Evolutionary conservation across 2,888 invertebrate genomes (phyloP).

Genomic region (Trissoscelio sp.): DNA sequence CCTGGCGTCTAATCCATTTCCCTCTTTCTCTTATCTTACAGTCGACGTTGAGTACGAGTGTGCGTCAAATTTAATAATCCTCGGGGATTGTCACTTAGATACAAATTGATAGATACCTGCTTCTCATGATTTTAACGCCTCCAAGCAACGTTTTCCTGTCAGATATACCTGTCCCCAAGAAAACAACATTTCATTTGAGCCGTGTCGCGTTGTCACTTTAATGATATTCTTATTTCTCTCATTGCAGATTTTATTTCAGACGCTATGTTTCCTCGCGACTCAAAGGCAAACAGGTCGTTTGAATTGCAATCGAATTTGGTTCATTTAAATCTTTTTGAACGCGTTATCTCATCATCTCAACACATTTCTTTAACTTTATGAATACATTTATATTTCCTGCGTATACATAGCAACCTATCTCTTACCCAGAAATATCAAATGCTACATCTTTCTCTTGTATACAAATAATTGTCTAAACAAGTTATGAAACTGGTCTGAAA

Average conservation of each 20-base stretch:
- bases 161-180: conserved; percentile 38
- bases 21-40: conserved; percentile 24
- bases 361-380: conserved; percentile 34
- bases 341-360: conserved; percentile 45
- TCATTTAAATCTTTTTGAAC: conserved; percentile 56
- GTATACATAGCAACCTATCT: background rate
- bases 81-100: conserved; percentile 75
- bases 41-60: conserved; percentile 58
- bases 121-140: conserved; percentile 64
- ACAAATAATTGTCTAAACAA: too few species aligned
- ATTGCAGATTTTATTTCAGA: conserved; percentile 53
- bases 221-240: conserved; percentile 58
- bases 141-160: conserved; percentile 28
- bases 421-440: background rate
- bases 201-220: conserved; percentile 34
- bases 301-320: conserved; percentile 57
- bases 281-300: conserved; percentile 56
- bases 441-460: too few species aligned
- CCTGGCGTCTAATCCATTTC: conserved; percentile 40
- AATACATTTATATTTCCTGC: conserved; percentile 33
- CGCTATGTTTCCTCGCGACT: conserved; percentile 20
- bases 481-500: too few species aligned
- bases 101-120: conserved; percentile 74
- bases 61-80: conserved; percentile 74
- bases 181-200: conserved; percentile 44